Percentiles rank a stretch among this genome's conserved stretches.
These are phyloP conservation scores for Galagoides demidoff DNA, from an alignment of 2,797 vertebrate genomes.

Conservation along the genomic window DNA sequence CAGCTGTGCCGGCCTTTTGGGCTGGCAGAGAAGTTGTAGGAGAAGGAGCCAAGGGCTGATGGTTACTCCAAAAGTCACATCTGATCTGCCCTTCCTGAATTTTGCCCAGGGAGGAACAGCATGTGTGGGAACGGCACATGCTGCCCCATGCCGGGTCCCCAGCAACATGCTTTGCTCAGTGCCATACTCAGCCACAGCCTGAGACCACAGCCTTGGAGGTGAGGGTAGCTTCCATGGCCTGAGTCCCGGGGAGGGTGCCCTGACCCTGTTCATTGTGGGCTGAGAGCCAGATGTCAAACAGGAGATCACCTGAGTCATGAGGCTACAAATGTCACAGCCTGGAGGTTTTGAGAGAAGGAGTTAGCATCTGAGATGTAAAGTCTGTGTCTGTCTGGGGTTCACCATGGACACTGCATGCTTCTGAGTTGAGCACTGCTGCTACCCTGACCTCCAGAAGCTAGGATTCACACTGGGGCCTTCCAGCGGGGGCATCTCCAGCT, in stretches of 20 bases:
- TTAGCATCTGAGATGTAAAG: neutral
- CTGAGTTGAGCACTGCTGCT: neutral
- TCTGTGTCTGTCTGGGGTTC: neutral
- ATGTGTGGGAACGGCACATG: neutral
- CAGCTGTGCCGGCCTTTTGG: neutral
- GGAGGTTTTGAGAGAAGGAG: neutral
- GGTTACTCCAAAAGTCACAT: neutral
- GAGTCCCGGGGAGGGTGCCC: neutral
- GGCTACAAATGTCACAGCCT: neutral
- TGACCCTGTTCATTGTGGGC: too few relatives aligned
- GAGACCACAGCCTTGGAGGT: neutral
- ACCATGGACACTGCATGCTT: rapidly evolving
- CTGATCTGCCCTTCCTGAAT: too few relatives aligned
- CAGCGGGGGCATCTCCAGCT: neutral
- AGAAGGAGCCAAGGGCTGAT: neutral
- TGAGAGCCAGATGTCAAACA: neutral
- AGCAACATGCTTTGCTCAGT: neutral
- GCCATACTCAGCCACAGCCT: neutral
- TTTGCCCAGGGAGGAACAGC: neutral
- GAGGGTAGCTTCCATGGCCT: neutral
- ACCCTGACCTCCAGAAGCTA: neutral
- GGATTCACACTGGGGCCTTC: neutral
- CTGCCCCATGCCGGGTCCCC: neutral
- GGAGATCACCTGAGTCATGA: too few relatives aligned
- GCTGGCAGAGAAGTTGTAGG: neutral